A percentile compares a stretch with the other conserved stretches of the same genome.
These are phyloP conservation scores for Basileuterus tristriatus DNA, from an alignment of 2,797 vertebrate genomes.

Conservation along the genomic window DNA sequence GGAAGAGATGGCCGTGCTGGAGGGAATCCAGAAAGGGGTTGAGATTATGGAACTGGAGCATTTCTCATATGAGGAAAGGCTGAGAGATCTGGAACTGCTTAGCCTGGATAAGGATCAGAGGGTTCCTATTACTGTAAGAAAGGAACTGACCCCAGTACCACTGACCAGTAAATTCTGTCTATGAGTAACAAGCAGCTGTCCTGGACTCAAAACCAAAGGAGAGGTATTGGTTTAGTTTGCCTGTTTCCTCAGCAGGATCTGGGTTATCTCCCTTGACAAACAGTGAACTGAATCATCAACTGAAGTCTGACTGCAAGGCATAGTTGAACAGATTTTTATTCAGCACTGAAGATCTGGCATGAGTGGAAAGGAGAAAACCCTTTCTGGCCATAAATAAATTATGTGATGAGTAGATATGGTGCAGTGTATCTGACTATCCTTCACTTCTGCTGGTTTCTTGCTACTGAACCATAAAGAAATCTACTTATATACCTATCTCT, in stretches of 20 bases:
- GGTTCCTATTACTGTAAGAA: neutral
- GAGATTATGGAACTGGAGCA: neutral
- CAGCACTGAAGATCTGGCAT: neutral
- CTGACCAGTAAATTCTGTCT: neutral
- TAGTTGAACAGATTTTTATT: neutral
- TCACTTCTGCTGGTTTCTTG: neutral
- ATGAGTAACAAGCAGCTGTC: neutral
- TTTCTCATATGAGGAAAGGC: neutral
- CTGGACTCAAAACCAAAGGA: neutral
- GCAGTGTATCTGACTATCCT: neutral
- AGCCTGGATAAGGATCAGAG: neutral
- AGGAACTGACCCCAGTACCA: neutral
- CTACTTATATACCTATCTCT: neutral
- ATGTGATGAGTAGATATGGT: neutral
- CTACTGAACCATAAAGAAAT: neutral
- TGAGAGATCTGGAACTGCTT: neutral
- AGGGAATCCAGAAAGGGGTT: neutral
- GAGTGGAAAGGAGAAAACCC: neutral
- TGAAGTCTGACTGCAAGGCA: neutral
- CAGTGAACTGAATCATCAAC: neutral
- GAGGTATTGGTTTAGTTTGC: neutral
- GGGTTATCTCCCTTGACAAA: neutral
- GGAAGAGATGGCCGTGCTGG: rapidly evolving
- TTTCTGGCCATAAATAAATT: neutral
- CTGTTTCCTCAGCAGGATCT: neutral